Percentiles rank a stretch among this genome's conserved stretches.
These are phyloP conservation scores for Drosophila littoralis DNA, from an alignment of 1,140 invertebrate species.

Conservation along the genomic window DNA sequence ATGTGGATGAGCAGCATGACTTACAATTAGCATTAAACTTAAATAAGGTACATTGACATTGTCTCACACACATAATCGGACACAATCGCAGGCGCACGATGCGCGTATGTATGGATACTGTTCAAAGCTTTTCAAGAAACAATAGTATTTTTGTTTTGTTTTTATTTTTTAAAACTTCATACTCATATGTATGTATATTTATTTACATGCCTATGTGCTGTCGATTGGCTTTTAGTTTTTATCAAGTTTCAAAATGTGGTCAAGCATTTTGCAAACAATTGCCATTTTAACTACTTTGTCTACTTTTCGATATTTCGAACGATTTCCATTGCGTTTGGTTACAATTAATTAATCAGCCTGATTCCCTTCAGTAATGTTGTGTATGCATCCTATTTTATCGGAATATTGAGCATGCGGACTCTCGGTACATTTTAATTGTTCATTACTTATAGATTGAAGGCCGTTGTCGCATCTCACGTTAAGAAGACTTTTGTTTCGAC, in stretches of 20 bases:
- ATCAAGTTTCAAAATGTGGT: conserved; percentile 23
- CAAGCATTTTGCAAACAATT: conserved; percentile 22
- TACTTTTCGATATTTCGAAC: conserved; percentile 8
- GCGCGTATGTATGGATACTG: conserved; percentile 39
- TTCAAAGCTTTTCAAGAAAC: conserved; percentile 41
- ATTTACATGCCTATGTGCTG: conserved; percentile 39
- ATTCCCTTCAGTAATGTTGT: conserved; percentile 16
- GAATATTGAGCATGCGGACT: conserved; percentile 11
- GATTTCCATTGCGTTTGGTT: conserved; percentile 20
- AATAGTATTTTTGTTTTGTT: conserved; percentile 26
- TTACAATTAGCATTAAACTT: conserved; percentile 79
- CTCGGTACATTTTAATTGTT: conserved; percentile 37
- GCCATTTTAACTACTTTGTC: conserved; percentile 38
- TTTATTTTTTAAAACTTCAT: conserved; percentile 32
- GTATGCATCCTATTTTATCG: conserved; percentile 24
- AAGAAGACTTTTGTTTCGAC: conserved; percentile 24
- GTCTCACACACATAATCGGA: conserved; percentile 60
- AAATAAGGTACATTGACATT: conserved; percentile 76
- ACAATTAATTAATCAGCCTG: neutral
- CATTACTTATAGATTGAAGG: conserved; percentile 26
- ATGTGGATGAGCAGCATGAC: conserved; percentile 82
- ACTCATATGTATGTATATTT: conserved; percentile 35
- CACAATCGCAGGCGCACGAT: conserved; percentile 48
- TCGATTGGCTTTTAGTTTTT: conserved; percentile 38
- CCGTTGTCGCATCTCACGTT: conserved; percentile 3